phyloP scores from a whole-genome alignment of 1,140 invertebrate species.

The Globodera rostochiensis region DNA sequence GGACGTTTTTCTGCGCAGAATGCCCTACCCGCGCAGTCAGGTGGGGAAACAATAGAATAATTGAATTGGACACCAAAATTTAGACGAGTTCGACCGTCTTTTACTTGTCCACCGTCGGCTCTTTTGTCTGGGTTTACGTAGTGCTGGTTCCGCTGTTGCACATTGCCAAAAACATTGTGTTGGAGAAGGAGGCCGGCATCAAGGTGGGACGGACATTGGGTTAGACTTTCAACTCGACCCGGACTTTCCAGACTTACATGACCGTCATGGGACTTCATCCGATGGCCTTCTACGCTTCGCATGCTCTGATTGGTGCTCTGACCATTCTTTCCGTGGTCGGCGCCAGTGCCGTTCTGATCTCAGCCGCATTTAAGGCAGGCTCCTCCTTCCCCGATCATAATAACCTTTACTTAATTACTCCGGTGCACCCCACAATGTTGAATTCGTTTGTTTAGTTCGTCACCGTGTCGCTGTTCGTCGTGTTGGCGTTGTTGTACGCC shows the following conservation, averaged over 20 bases:
- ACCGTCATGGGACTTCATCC: slow-evolving; percentile 53
- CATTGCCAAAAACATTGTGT: slow-evolving; percentile 51
- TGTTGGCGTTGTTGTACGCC: slow-evolving; percentile 37
- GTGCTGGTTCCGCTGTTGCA: slow-evolving; percentile 43
- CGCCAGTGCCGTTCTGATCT: slow-evolving; percentile 20
- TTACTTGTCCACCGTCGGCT: slow-evolving; percentile 41
- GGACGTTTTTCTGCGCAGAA: slow-evolving; percentile 41
- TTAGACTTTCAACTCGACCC: background rate
- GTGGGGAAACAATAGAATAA: slow-evolving; percentile 4
- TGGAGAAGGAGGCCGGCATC: slow-evolving; percentile 56
- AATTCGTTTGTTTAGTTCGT: background rate
- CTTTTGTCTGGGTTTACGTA: slow-evolving; percentile 42
- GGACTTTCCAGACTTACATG: slow-evolving; percentile 51
- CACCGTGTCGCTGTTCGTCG: slow-evolving; percentile 32
- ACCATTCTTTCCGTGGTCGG: slow-evolving; percentile 37
- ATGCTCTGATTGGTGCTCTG: slow-evolving; percentile 48
- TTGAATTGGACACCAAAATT: background rate
- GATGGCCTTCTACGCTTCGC: slow-evolving; percentile 48
- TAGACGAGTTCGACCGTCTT: slow-evolving; percentile 11
- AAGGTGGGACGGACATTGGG: slow-evolving; percentile 31
- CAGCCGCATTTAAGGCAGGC: background rate
- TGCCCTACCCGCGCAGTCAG: slow-evolving; percentile 44
- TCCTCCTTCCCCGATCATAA: too few relatives aligned
- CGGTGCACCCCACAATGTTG: too few relatives aligned
- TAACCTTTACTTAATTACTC: too few relatives aligned